Conservation (phyloP, 1,140 invertebrate species). For the Oreohelix idahoensis region DNA sequence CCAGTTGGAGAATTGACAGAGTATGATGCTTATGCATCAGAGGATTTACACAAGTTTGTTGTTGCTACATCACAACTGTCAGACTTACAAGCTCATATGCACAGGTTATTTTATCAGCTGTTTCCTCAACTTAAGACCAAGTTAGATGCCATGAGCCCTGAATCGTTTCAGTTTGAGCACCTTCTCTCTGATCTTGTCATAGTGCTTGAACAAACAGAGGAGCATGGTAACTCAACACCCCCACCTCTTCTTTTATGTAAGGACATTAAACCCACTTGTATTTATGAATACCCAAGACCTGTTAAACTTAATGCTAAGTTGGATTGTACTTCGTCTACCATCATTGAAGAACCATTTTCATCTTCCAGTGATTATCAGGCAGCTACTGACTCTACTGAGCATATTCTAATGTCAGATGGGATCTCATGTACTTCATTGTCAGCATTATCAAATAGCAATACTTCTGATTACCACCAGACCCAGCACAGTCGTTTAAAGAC, state of each 20-base stretch:
- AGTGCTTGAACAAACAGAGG: constrained; percentile 31
- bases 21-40: background rate
- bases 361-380: constrained; percentile 2
- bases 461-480: background rate
- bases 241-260: background rate
- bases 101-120: constrained; percentile 39
- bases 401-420: background rate
- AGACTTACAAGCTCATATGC: constrained; percentile 36
- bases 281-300: background rate
- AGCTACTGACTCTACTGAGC: background rate
- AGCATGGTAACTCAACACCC: background rate
- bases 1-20: constrained; percentile 17
- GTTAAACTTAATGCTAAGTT: background rate
- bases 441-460: background rate
- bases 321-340: background rate
- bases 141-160: constrained; percentile 37
- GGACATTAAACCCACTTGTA: background rate
- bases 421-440: background rate
- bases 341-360: background rate
- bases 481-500: background rate
- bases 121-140: constrained; percentile 44
- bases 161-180: constrained; percentile 32
- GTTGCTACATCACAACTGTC: constrained; percentile 25
- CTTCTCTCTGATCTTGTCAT: constrained; percentile 42
- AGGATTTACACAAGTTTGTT: constrained; percentile 35